phyloP scores from a whole-genome alignment of 2,888 invertebrate species.

The Nipponacmea schrenckii region DNA sequence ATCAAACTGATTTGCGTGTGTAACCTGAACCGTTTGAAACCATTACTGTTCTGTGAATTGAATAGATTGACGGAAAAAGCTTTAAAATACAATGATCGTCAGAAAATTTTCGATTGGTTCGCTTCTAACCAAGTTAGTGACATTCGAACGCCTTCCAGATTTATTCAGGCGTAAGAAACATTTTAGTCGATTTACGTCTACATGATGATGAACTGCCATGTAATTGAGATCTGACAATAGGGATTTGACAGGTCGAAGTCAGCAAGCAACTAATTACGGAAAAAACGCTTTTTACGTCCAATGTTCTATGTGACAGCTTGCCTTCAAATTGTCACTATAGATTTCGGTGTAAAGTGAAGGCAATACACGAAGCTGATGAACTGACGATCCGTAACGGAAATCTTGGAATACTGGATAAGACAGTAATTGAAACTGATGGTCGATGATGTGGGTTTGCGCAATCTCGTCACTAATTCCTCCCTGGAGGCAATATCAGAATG shows the following conservation, averaged over 20 bases:
- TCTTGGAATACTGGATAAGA: slow-evolving; percentile 17
- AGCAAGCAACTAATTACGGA: slow-evolving; percentile 1
- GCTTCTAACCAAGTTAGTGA: not conserved
- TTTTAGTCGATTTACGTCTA: slow-evolving; percentile 1
- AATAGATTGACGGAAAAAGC: not conserved
- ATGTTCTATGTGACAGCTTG: slow-evolving; percentile 23
- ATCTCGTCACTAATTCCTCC: not conserved
- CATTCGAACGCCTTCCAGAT: not conserved
- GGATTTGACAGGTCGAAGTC: not conserved
- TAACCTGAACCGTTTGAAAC: not conserved
- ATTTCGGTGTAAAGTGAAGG: slow-evolving; percentile 20
- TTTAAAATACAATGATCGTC: not conserved
- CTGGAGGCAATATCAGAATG: not conserved
- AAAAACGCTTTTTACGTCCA: slow-evolving; percentile 1
- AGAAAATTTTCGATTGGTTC: not conserved
- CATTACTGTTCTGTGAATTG: not conserved
- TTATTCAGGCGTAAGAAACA: not conserved
- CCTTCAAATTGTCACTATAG: slow-evolving; percentile 29
- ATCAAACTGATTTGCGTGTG: slow-evolving; percentile 3
- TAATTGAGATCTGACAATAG: not conserved
- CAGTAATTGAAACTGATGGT: slow-evolving; percentile 4
- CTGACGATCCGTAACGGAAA: slow-evolving; percentile 26
- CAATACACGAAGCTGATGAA: slow-evolving; percentile 19
- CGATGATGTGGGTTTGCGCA: slow-evolving; percentile 4
- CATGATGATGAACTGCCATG: not conserved